Base-by-base conservation (phyloP, 1,140 invertebrate genomes). In the Drosophila yakuba region DNA sequence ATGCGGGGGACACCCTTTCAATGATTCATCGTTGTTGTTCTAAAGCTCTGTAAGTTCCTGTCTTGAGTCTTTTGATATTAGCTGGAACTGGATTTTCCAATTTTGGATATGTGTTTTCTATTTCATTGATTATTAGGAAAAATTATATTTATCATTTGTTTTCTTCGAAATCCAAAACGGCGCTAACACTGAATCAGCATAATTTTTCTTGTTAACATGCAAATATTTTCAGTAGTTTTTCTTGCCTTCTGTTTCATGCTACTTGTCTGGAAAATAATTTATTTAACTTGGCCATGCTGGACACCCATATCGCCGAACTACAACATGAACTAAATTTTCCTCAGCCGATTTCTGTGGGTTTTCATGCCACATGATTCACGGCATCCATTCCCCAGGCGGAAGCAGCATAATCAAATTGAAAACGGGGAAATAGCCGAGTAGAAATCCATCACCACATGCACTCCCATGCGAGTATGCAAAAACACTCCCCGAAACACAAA, bases 381-480 rank as follows among this genome's bases (percentile, higher is more conserved):
- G 23, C 41, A 20, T 43, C 63, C 35, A 67, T 66, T 15, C 45
- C 47, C 64, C 20, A 47, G 51, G 20, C 68, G 64, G 68, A 72
- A 71, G 68, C 51, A 63, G 25, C 64, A 38, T 57, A 57, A 48
- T 39, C 44, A 47, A 71, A 55, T 32, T n/a, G 51, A 6, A 69
- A 58, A 71, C 44, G 20, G 44, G 67, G 66, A 72, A 72, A 71
- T 50, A 66, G 61, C 38, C 15, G 15, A 36, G n/a, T 12, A 11
- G 14, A 57, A 36, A 69, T 20, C 43, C 50, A 71, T 71, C 51
- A 15, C 66, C 69, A 71, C 67, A 71, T 71, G 67, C 67, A 71
- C 67, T 57, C 64, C 67, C 52, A 64, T 14, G 43, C 36, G 25
- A 11, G 61, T 71, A 71, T 71, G 68, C 68, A 72, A 72, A 63